Evolutionary conservation across 1,140 invertebrate genomes (phyloP), one percentile per base, ranked within the genome.

Genomic region (Macrotrachela quadricornifera): DNA sequence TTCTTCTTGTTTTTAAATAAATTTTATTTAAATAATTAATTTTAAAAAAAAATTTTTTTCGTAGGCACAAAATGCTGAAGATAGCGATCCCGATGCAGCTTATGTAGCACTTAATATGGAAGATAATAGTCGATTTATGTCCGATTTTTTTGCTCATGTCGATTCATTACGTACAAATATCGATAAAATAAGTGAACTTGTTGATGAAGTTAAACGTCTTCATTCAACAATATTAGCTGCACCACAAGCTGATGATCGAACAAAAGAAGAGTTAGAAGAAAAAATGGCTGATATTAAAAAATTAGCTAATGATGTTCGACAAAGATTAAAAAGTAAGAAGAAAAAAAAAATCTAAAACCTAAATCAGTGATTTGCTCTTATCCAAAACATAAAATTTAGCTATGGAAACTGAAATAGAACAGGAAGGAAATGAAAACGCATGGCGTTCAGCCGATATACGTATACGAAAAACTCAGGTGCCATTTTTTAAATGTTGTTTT

Each of bases 251-350:
- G 91, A 96, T 78, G 90, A 96, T 75, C 95, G 88, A 77, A 87
- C 88, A 68, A 96, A 96, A 77, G 86, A 92, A 73, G 90, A 96
- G 74, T 73, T 97, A 67, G 91, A 99, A 77, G 88, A 96, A 75
- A 76, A 95, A 61, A 99, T 96, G 91, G 85, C 87, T 63, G 88
- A 95, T 66, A 95, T 99, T 63, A 97, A 97, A 78, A 92, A 91
- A 79, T 91, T 85, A 73, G 90, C 92, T 70, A 96, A 97, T 76
- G 92, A 91, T 83, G 91, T 96, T 62, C 80, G 90, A 73, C 83
- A 83, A 70, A 97, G 96, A 76, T 83, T 99, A 79, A 97, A 97
- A 80, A 80, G 85, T 91, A 59, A 61, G 57, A 58, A 1, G 50
- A 46, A 44, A 9, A 17, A 16, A 36, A 40, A 36, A 15, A 56